Conservation (phyloP, 1,140 invertebrate species). For the Scaptomyza pallida region DNA sequence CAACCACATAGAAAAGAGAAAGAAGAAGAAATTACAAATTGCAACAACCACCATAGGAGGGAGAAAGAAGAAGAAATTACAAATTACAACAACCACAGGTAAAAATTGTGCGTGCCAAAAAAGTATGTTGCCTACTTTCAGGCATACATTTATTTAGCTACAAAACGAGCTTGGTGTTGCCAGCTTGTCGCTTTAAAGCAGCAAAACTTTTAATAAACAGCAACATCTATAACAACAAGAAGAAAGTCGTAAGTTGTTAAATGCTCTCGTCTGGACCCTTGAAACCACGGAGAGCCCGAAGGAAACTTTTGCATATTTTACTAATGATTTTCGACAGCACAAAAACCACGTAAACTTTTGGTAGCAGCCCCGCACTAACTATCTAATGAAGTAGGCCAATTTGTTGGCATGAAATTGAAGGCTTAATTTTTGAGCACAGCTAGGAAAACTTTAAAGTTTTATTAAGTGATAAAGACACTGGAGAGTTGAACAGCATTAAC, state of each 20-base stretch:
- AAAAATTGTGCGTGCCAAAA: too few relatives aligned
- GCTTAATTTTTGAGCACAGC: slow-evolving; percentile 27
- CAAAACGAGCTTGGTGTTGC: slow-evolving; percentile 51
- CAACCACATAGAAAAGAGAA: too few relatives aligned
- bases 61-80: too few relatives aligned
- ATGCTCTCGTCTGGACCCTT: slow-evolving; percentile 10
- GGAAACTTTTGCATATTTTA: slow-evolving; percentile 32
- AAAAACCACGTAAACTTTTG: slow-evolving; percentile 35
- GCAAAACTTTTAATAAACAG: slow-evolving; percentile 17
- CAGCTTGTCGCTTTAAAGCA: slow-evolving; percentile 27
- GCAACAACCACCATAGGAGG: too few relatives aligned
- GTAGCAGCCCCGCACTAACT: background rate
- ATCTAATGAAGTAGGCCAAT: slow-evolving; percentile 16
- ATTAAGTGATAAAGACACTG: slow-evolving; percentile 8
- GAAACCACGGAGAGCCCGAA: background rate
- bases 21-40: too few relatives aligned
- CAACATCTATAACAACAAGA: too few relatives aligned
- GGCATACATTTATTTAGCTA: slow-evolving; percentile 36
- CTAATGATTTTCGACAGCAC: slow-evolving; percentile 35
- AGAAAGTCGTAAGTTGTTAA: slow-evolving; percentile 7
- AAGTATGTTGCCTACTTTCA: slow-evolving; percentile 52
- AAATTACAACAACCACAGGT: too few relatives aligned
- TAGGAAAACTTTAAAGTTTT: slow-evolving; percentile 24
- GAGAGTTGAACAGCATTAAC: background rate
- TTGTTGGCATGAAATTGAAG: slow-evolving; percentile 31